These are phyloP conservation scores for Micromesistius poutassou DNA, from an alignment of 2,797 vertebrate species.

Conservation along the genomic window DNA sequence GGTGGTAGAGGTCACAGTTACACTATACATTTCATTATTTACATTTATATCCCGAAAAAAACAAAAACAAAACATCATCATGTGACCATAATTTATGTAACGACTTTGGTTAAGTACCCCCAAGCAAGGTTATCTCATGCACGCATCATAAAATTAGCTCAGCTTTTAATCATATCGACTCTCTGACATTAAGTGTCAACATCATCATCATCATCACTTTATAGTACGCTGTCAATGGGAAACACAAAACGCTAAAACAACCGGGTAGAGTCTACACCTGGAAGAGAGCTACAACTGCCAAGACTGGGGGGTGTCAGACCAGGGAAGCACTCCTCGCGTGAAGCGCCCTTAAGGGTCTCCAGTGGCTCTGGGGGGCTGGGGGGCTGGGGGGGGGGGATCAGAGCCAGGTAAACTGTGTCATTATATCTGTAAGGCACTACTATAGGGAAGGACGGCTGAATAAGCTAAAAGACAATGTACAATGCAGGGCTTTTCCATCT, in stretches of 20 bases:
- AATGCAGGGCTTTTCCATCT: slow-evolving; percentile 3
- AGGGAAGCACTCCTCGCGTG: slow-evolving; percentile 57
- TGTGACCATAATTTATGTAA: slow-evolving; percentile 50
- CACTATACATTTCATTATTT: slow-evolving; percentile 63
- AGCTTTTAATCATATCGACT: slow-evolving; percentile 35
- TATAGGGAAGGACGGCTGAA: slow-evolving; percentile 81
- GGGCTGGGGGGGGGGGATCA: slow-evolving; percentile 67
- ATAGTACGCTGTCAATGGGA: slow-evolving; percentile 34
- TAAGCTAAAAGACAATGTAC: slow-evolving; percentile 65
- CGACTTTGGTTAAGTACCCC: slow-evolving; percentile 75
- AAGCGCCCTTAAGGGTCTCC: slow-evolving; percentile 69
- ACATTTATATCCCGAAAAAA: slow-evolving; percentile 63
- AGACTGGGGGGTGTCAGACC: slow-evolving; percentile 40
- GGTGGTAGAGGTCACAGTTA: slow-evolving; percentile 56
- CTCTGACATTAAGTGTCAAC: slow-evolving; percentile 20
- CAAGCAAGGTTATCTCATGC: slow-evolving; percentile 72
- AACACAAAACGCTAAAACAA: slow-evolving; percentile 15
- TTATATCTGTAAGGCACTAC: slow-evolving; percentile 99
- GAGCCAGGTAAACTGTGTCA: slow-evolving; percentile 84
- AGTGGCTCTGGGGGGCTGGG: slow-evolving; percentile 71
- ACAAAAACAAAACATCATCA: slow-evolving; percentile 35
- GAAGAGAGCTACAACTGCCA: slow-evolving; percentile 65
- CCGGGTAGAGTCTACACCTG: slow-evolving; percentile 69
- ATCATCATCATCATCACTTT: slow-evolving; percentile 48
- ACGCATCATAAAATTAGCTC: slow-evolving; percentile 56